Evolutionary conservation across 2,888 invertebrate genomes (phyloP).

Genomic region (Pseudococcus longispinus): DNA sequence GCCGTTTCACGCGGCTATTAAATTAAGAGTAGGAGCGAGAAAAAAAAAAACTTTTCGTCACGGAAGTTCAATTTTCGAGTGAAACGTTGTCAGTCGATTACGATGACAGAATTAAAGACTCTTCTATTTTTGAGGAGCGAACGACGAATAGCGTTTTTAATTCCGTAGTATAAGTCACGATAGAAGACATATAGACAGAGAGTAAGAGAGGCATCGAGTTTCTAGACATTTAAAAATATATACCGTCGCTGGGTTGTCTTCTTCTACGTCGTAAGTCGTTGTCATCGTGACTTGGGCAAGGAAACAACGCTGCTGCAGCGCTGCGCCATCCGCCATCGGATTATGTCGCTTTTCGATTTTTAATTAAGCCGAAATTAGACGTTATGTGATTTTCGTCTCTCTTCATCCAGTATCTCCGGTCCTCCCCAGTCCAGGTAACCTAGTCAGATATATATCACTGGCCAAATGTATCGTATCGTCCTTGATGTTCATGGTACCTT

Average conservation of each 20-base stretch:
- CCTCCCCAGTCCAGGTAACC: neutral
- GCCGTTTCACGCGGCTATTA: neutral
- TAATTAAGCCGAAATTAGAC: constrained; percentile 31
- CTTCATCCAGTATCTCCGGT: neutral
- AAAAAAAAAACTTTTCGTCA: constrained; percentile 43
- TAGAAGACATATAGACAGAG: neutral
- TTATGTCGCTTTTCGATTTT: neutral
- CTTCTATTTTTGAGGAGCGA: constrained; percentile 21
- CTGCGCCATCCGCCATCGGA: neutral
- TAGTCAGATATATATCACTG: neutral
- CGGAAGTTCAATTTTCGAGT: constrained; percentile 38
- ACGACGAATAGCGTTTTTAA: neutral
- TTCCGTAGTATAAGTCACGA: constrained; percentile 22
- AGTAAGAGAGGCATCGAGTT: neutral
- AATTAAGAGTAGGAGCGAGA: constrained; percentile 1
- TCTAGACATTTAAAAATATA: constrained; percentile 34
- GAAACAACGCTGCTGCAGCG: neutral
- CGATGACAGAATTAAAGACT: constrained; percentile 42
- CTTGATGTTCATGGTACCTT: neutral
- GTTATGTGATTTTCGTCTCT: neutral
- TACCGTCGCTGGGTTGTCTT: neutral
- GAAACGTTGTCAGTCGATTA: constrained; percentile 46
- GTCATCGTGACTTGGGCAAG: constrained; percentile 31
- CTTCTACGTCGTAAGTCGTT: neutral
- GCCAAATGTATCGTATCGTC: neutral